These are phyloP conservation scores for Ctenoplectra terminalis DNA, from an alignment of 1,140 invertebrate species.

Conservation along the genomic window DNA sequence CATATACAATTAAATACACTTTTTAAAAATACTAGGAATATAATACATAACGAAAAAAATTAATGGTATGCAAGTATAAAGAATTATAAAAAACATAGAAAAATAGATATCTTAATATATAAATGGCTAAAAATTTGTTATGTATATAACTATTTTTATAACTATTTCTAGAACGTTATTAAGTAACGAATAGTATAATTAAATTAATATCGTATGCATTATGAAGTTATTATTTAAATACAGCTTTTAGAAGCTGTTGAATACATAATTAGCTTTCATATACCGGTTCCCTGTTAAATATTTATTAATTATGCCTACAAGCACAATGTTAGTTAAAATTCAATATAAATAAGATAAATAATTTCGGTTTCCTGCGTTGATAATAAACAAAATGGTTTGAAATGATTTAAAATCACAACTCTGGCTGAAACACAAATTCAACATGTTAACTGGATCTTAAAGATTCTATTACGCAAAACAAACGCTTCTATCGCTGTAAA, in stretches of 20 bases:
- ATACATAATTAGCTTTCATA: constrained; percentile 19
- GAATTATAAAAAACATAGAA: no score
- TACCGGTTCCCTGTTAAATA: background rate
- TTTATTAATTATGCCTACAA: constrained; percentile 10
- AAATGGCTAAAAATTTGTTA: no score
- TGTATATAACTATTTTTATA: no score
- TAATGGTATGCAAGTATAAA: no score
- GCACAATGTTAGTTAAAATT: constrained; percentile 1
- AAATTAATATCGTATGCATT: constrained; percentile 16
- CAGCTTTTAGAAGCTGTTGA: constrained; percentile 19
- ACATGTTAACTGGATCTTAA: background rate
- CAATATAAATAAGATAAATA: constrained; percentile 21
- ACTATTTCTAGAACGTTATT: background rate
- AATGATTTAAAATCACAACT: no score
- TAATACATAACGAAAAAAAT: no score
- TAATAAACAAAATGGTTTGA: no score
- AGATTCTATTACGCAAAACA: background rate
- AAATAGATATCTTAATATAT: no score
- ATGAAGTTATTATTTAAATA: constrained; percentile 13
- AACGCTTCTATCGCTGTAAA: background rate
- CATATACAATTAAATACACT: no score
- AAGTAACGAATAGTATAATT: background rate
- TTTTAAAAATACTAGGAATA: no score
- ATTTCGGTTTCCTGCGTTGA: background rate
- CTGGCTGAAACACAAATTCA: background rate